Evolutionary conservation across 2,797 vertebrate genomes (phyloP), one percentile per base, ranked within the genome.

Genomic region (Malacoctenus gilli): DNA sequence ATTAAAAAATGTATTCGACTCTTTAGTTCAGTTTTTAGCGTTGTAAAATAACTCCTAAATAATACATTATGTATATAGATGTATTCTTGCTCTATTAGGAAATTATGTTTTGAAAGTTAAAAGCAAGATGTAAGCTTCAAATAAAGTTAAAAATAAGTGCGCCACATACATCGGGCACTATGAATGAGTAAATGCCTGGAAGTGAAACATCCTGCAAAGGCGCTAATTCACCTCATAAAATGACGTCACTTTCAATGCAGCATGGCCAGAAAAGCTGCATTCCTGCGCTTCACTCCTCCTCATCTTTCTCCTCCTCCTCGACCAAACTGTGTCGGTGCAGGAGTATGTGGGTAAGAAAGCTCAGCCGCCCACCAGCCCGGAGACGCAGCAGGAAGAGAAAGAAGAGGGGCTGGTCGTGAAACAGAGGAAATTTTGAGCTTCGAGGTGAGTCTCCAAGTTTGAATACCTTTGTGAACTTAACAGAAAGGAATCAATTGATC

Each of bases 241-340:
- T 71, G 47, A 59, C 61, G 32, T 72, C 79, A 73, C 20, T 8
- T 42, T 37, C 22, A 10, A 63, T 16, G 15, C 57, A 48, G 55
- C 25, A 2, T 43, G 48, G 35, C 79, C 72, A 63, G 79, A 66
- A 55, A 44, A 22, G 58, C 72, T 36, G 54, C 81, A 88, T 88
- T 88, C 84, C 81, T 15, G 40, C 36, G 37, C 20, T 40, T 47
- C 66, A 52, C 43, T 77, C 68, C 56, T 58, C 56, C 61, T 58
- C 40, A 21, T 19, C 25, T 52, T 36, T 48, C 47, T 58, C 59
- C 44, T 36, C 36, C n/a, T 19, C 18, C n/a, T 32, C 13, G 19
- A 4, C 41, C 35, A 13, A 25, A 50, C 31, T 13, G 20, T 60
- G 39, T 16, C 15, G 52, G 32, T 25, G 31, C 37, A 41, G 46